phyloP scores from a whole-genome alignment of 2,797 vertebrate species.

The Muscicapa comitata region DNA sequence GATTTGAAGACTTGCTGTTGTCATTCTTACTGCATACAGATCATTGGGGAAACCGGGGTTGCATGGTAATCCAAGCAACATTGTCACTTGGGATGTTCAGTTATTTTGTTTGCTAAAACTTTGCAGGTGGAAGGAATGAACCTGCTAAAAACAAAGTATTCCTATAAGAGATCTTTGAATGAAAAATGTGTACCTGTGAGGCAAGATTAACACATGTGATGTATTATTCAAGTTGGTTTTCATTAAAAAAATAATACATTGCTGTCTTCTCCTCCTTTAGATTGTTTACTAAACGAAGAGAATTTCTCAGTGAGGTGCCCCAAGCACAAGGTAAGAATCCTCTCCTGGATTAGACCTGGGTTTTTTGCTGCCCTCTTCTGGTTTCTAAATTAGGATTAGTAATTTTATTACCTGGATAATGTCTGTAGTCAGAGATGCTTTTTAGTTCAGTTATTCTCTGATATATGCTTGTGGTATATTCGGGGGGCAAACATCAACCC shows the following conservation, averaged over 20 bases:
- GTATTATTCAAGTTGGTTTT: not conserved
- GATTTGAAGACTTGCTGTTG: not conserved
- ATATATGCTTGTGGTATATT: not conserved
- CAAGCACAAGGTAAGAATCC: constrained; percentile 96
- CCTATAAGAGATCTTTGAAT: not conserved
- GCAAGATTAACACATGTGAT: not conserved
- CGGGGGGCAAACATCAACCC: not conserved
- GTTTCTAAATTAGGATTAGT: not conserved
- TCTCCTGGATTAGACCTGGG: not conserved
- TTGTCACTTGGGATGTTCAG: not conserved
- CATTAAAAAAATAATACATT: constrained; percentile 16
- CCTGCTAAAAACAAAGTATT: not conserved
- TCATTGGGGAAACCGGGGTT: accelerated
- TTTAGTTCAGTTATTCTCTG: not conserved
- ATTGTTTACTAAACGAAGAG: constrained; percentile 97
- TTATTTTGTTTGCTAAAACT: not conserved
- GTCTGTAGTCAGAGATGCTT: not conserved
- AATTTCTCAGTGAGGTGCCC: constrained; percentile 98
- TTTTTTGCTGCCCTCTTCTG: not conserved
- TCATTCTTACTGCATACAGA: not conserved
- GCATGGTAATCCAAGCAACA: not conserved
- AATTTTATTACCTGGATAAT: not conserved
- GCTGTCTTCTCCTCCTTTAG: constrained; percentile 71
- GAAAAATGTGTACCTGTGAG: not conserved
- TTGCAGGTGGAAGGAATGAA: not conserved